Evolutionary conservation across 2,888 invertebrate genomes (phyloP).

Genomic region (Sesia bembeciformis): DNA sequence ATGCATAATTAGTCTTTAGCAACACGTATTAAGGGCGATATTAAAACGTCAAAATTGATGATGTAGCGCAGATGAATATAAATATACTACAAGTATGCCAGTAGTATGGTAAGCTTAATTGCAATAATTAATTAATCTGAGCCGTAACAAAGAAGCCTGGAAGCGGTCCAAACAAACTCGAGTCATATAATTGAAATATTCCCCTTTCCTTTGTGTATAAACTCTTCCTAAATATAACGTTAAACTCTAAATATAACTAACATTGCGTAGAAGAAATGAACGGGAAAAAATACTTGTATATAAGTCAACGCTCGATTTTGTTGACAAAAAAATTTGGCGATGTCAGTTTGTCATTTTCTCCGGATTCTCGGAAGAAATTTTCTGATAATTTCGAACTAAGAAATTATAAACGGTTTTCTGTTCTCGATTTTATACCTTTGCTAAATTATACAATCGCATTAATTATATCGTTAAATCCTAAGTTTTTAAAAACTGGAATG

Average conservation of each 20-base stretch:
- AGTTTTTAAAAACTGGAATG: too few species aligned
- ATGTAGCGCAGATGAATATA: too few species aligned
- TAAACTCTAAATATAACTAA: constrained; percentile 21
- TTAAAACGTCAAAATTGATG: too few species aligned
- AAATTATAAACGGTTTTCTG: too few species aligned
- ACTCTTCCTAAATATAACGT: constrained; percentile 29
- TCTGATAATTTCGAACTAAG: background rate
- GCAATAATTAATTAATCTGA: background rate
- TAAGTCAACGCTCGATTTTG: constrained; percentile 10
- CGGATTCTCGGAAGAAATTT: background rate
- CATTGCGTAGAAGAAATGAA: constrained; percentile 7
- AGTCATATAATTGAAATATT: constrained; percentile 9
- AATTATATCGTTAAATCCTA: too few species aligned
- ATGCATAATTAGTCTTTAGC: too few species aligned
- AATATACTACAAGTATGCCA: background rate
- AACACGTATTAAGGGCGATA: too few species aligned
- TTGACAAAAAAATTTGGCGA: background rate
- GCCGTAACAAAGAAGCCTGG: constrained; percentile 54
- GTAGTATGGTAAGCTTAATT: background rate
- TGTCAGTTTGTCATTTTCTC: background rate
- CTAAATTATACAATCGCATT: too few species aligned
- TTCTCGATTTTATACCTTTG: too few species aligned
- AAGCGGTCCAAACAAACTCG: constrained; percentile 27
- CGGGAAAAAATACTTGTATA: constrained; percentile 9
- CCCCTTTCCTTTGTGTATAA: constrained; percentile 49